Base-by-base conservation (phyloP, 1,140 invertebrate genomes). In the Bicyclus anynana region DNA sequence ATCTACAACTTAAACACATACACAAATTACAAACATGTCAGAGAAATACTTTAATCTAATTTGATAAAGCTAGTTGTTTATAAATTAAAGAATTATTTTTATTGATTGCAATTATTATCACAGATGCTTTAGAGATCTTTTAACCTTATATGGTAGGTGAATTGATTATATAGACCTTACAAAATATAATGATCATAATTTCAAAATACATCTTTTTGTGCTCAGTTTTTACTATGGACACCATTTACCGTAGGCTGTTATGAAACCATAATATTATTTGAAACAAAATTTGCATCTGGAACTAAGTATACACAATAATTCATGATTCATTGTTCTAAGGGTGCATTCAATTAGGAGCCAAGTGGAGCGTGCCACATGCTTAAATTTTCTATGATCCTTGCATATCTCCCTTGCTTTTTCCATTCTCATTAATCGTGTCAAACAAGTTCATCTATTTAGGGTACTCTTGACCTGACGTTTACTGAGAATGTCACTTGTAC, bases 81-180 rank as follows among this genome's bases (percentile, higher is more conserved):
- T 84, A 87, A 87, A 81, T 85, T 84, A 87, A 80, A 79, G 72
- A 72, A 77, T 80, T 74, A 80, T 70, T 76, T 80, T 77, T 83
- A 81, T 79, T 74, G 81, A 81, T 84, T 84, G 73, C 72, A 77
- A 71, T 80, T 87, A 71, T 80, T 87, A 87, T 87, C 84, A 87
- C 84, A 87, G 84, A 84, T 87, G 74, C 79, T 80, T 84, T 70
- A 80, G 84, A 87, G 84, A 87, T 87, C 84, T 83, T 87, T 78
- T 65, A 80, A 81, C 73, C 84, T 87, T 86, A 87, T 67, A 67
- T 86, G 74, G 76, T 87, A 87, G 72, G 65, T 77, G 77, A 44
- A 74, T 77, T 66, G 72, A 53, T 72, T 67, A 80, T 62, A 72
- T 62, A 69, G 64, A 71, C 56, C 65, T 67, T 70, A 65, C 42